A percentile compares a stretch with the other conserved stretches of the same genome.
Evolutionary conservation across 2,888 invertebrate genomes (phyloP).

Genomic region (Ditula angustiorana): DNA sequence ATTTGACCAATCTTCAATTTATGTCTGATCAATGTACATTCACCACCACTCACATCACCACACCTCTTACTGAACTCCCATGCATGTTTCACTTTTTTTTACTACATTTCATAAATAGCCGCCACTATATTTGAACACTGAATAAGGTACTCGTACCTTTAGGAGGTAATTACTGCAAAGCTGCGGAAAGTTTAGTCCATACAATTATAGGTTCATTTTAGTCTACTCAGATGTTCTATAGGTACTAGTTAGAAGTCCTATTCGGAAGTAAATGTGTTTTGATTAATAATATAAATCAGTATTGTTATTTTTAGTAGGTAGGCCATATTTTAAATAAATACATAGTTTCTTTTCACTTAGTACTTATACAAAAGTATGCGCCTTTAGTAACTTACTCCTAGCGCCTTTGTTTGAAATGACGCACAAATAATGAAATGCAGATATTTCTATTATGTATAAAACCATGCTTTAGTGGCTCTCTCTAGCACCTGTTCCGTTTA

Average conservation of each 20-base stretch:
- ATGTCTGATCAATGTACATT: slow-evolving; percentile 56
- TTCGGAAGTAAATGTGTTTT: neutral
- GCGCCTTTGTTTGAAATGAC: slow-evolving; percentile 16
- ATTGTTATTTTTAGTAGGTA: slow-evolving; percentile 25
- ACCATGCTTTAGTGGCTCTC: slow-evolving; percentile 64
- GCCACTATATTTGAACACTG: slow-evolving; percentile 10
- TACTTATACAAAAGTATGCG: slow-evolving; percentile 10
- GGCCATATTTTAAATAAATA: slow-evolving; percentile 16
- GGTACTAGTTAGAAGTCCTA: neutral
- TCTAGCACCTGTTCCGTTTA: slow-evolving; percentile 62
- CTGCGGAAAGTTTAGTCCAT: neutral
- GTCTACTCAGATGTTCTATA: neutral
- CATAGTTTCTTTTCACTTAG: slow-evolving; percentile 25
- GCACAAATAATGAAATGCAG: slow-evolving; percentile 16
- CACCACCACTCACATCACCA: slow-evolving; percentile 55
- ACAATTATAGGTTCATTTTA: neutral
- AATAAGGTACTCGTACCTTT: neutral
- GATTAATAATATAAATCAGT: neutral
- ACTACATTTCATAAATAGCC: slow-evolving; percentile 46
- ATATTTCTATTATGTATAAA: slow-evolving; percentile 32
- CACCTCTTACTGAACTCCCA: slow-evolving; percentile 53
- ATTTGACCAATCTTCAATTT: slow-evolving; percentile 47
- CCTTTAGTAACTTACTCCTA: slow-evolving; percentile 22
- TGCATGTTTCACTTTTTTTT: slow-evolving; percentile 70
- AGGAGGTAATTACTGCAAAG: slow-evolving; percentile 19